Base-by-base conservation (phyloP, 2,888 invertebrate species). In the Abscondita cerata region DNA sequence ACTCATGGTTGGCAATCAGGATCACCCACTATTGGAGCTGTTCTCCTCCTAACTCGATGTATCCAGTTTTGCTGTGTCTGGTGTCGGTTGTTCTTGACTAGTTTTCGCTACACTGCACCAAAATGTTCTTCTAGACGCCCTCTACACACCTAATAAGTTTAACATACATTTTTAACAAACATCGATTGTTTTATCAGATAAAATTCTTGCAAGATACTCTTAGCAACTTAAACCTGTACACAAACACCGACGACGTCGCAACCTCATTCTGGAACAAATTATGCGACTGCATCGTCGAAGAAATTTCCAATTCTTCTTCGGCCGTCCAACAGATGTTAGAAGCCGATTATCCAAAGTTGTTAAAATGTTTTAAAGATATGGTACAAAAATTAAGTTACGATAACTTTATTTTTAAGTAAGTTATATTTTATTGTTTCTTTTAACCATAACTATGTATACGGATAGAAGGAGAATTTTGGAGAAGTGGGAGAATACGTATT, bases 281-380 rank as follows among this genome's bases (percentile, higher is more conserved):
- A 0, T 83, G 84, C 60, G 76, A 80, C 46, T 66, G 82, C 11
- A 72, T 86, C 18, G 77, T 80, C 62, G 80, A 74, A 67, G 86
- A 87, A 75, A 78, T 87, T 19, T 83, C 83, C 46, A 85, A 83
- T 70, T 81, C 85, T 52, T 81, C 85, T 0, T 69, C 80, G 1
- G 82, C 83, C 59, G 86, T 94, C 41, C 91, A 89, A 73, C 93
- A 94, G 79, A 90, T 92, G 57, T 84, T 95, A 58, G 95, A 95
- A 80, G 91, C 91, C 57, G 95, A 95, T 76, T 95, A 89, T 78
- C 95, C 95, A 3, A 93, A 90, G 78, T 83, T 95, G 36, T 81
- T 95, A n/a, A 88, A 92, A 73, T 86, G 90, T 69, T 93, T 90
- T 78, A 86, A 89, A 75, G 93, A 93, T 74, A 83, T 93, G 70